These are phyloP conservation scores for Cryptophagus acutangulus DNA, from an alignment of 2,888 invertebrate species.

Conservation along the genomic window DNA sequence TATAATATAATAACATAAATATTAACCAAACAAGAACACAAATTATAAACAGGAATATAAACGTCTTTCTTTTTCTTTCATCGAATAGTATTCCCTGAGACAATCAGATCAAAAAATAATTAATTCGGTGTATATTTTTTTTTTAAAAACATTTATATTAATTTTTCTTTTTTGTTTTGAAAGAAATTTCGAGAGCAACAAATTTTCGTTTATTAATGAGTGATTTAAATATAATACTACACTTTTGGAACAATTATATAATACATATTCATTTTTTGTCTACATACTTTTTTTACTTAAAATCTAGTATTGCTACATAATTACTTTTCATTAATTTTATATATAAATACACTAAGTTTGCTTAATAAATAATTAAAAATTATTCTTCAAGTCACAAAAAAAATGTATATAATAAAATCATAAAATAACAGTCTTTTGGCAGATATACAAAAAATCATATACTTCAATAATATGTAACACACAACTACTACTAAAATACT, in stretches of 20 bases:
- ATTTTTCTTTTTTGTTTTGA: no score
- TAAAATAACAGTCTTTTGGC: constrained; percentile 47
- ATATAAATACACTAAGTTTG: constrained; percentile 30
- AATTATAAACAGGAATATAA: constrained; percentile 27
- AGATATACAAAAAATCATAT: constrained; percentile 41
- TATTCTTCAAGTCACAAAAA: constrained; percentile 18
- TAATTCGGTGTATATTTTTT: no score
- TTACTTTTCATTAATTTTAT: constrained; percentile 18
- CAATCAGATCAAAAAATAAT: constrained; percentile 33
- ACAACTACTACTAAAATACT: constrained; percentile 21
- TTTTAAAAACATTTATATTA: no score
- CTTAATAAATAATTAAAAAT: constrained; percentile 24
- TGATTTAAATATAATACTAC: no score
- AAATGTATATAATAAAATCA: constrained; percentile 25
- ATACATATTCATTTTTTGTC: constrained; percentile 18
- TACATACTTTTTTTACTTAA: constrained; percentile 20
- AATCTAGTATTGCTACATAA: constrained; percentile 39
- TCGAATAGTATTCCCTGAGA: constrained; percentile 37
- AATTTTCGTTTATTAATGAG: no score
- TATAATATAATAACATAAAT: constrained; percentile 12
- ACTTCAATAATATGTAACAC: constrained; percentile 8
- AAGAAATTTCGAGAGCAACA: no score
- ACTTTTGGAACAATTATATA: constrained; percentile 8
- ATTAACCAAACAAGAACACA: constrained; percentile 16
- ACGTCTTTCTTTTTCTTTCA: constrained; percentile 9